Evolutionary conservation across 2,113 vertebrate species (phyloP).

Genomic region (Phrynocephalus versicolor): DNA sequence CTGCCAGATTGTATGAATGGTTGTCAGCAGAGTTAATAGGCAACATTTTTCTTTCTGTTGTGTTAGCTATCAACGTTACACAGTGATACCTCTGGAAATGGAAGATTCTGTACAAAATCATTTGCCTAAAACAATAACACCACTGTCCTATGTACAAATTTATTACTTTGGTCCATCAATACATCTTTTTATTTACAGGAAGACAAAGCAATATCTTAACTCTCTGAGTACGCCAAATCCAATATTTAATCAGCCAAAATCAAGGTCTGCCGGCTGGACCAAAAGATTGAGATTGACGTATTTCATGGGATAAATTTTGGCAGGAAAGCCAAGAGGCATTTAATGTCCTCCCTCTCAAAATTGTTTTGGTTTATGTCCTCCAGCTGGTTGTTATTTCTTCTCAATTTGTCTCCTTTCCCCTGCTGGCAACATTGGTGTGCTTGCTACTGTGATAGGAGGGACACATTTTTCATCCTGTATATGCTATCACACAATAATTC

Average conservation of each 20-base stretch:
- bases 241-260: slow-evolving; percentile 31
- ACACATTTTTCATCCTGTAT: slow-evolving; percentile 6
- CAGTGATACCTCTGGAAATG: background rate
- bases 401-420: background rate
- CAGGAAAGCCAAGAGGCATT: slow-evolving; percentile 15
- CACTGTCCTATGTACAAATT: slow-evolving; percentile 20
- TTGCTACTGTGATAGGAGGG: slow-evolving; percentile 20
- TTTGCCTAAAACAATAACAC: slow-evolving; percentile 11
- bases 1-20: background rate
- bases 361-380: slow-evolving; percentile 14
- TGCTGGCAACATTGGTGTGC: slow-evolving; percentile 23
- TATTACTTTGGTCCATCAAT: slow-evolving; percentile 22
- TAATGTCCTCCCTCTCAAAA: slow-evolving; percentile 16
- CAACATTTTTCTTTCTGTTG: background rate
- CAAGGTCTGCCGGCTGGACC: slow-evolving; percentile 33
- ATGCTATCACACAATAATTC: slow-evolving; percentile 5
- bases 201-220: slow-evolving; percentile 4
- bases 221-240: slow-evolving; percentile 41
- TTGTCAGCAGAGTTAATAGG: background rate
- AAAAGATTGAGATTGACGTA: slow-evolving; percentile 12
- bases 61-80: background rate
- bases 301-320: slow-evolving; percentile 4
- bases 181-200: slow-evolving; percentile 19
- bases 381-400: background rate
- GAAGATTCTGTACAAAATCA: background rate